phyloP scores from a whole-genome alignment of 2,797 vertebrate genomes.

The Gymnodraco acuticeps region DNA sequence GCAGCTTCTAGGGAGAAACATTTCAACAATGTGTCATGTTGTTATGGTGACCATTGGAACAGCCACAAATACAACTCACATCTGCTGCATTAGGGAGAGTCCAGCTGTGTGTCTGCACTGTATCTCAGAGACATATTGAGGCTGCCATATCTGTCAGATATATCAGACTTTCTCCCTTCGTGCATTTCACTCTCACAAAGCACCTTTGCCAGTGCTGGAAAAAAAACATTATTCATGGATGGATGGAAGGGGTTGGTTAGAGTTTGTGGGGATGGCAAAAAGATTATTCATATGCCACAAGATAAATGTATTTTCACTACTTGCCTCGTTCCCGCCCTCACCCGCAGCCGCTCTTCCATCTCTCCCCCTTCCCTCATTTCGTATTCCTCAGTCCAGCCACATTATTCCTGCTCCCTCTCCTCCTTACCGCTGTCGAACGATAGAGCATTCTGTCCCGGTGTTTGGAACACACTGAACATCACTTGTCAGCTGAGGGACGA shows the following conservation, averaged over 20 bases:
- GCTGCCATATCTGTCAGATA: conserved; percentile 37
- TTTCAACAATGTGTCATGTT: conserved; percentile 45
- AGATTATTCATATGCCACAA: conserved; percentile 71
- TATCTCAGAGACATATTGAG: conserved; percentile 41
- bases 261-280: conserved; percentile 22
- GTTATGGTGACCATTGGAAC: conserved; percentile 53
- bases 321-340: conserved; percentile 52
- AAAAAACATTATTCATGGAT: conserved; percentile 66
- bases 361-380: conserved; percentile 53
- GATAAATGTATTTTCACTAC: conserved; percentile 71
- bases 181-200: conserved; percentile 38
- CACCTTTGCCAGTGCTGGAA: conserved; percentile 65
- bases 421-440: conserved; percentile 61
- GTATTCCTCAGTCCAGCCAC: conserved; percentile 64
- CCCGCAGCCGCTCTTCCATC: conserved; percentile 24
- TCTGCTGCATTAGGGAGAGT: conserved; percentile 34
- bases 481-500: conserved; percentile 66
- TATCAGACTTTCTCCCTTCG: not conserved
- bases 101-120: conserved; percentile 24
- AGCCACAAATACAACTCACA: conserved; percentile 56
- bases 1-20: conserved; percentile 14
- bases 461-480: conserved; percentile 68
- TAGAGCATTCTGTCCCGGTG: conserved; percentile 66
- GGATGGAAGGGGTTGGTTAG: not conserved
- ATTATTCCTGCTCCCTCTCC: conserved; percentile 61